These are phyloP conservation scores for Frankliniella fusca DNA, from an alignment of 2,888 invertebrate genomes.

Conservation along the genomic window DNA sequence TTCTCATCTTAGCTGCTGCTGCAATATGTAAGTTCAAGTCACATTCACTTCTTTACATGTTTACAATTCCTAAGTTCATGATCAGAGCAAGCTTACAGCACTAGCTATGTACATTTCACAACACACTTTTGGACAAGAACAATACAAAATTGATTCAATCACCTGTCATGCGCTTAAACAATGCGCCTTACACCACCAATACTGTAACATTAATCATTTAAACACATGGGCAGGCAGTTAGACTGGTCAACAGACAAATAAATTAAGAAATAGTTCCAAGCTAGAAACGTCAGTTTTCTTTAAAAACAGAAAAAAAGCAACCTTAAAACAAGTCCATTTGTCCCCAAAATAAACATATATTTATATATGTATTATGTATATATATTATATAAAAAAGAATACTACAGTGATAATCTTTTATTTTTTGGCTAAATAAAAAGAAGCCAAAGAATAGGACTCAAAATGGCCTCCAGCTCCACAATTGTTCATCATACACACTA, in stretches of 20 bases:
- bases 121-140: slow-evolving; percentile 22
- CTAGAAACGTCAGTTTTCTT: slow-evolving; percentile 22
- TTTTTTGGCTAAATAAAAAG: slow-evolving; percentile 25
- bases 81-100: slow-evolving; percentile 22
- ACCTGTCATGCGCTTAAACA: not conserved
- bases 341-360: slow-evolving; percentile 23
- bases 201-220: slow-evolving; percentile 10
- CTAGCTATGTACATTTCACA: slow-evolving; percentile 22
- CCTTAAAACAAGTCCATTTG: slow-evolving; percentile 25
- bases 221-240: slow-evolving; percentile 21
- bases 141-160: slow-evolving; percentile 23
- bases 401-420: slow-evolving; percentile 23
- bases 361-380: slow-evolving; percentile 24
- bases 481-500: slow-evolving; percentile 23
- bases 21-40: slow-evolving; percentile 7
- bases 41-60: slow-evolving; percentile 23
- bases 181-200: not conserved
- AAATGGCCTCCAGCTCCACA: slow-evolving; percentile 25
- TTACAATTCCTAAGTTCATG: slow-evolving; percentile 1
- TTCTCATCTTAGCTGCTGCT: slow-evolving; percentile 15
- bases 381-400: slow-evolving; percentile 24
- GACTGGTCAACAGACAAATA: slow-evolving; percentile 23
- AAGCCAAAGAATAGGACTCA: slow-evolving; percentile 26
- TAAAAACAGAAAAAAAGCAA: slow-evolving; percentile 9
- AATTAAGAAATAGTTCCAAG: slow-evolving; percentile 9